Conservation (phyloP, 2,113 vertebrate genomes). For the Apodemus speciosus region DNA sequence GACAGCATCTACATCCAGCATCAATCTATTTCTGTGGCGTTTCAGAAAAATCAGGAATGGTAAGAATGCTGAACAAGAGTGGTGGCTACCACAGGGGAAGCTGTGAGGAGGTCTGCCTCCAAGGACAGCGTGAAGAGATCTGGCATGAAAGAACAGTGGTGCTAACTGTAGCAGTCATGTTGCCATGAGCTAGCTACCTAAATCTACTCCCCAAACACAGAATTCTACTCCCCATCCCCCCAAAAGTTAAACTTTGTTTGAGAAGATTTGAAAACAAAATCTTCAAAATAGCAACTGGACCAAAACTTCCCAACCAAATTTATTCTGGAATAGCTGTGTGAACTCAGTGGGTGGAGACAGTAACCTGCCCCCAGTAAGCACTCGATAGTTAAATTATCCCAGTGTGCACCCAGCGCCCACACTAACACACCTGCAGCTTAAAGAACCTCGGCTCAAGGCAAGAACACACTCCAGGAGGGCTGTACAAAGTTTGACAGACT, state of each 20-base stretch:
- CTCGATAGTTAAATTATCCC: not conserved
- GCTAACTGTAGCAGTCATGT: not conserved
- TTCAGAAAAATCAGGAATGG: not conserved
- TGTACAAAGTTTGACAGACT: too few species aligned
- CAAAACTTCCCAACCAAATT: conserved; percentile 12
- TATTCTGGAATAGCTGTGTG: not conserved
- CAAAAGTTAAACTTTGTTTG: not conserved
- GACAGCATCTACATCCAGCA: not conserved
- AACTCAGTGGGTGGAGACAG: not conserved
- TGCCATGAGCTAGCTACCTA: not conserved
- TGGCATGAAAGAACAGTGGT: not conserved
- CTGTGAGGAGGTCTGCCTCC: not conserved
- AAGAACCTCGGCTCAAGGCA: not conserved
- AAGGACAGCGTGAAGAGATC: accelerated
- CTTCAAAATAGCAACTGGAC: conserved; percentile 4
- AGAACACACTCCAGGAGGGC: not conserved
- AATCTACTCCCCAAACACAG: not conserved
- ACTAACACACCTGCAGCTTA: too few species aligned
- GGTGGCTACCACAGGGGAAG: not conserved
- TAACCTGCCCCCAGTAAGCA: not conserved
- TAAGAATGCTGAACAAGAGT: not conserved
- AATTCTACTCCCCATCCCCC: not conserved
- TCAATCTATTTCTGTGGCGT: not conserved
- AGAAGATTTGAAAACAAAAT: conserved; percentile 8
- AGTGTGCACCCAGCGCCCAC: not conserved